phyloP scores from a whole-genome alignment of 2,113 vertebrate genomes.

The Pseudorectes ferrugineus region DNA sequence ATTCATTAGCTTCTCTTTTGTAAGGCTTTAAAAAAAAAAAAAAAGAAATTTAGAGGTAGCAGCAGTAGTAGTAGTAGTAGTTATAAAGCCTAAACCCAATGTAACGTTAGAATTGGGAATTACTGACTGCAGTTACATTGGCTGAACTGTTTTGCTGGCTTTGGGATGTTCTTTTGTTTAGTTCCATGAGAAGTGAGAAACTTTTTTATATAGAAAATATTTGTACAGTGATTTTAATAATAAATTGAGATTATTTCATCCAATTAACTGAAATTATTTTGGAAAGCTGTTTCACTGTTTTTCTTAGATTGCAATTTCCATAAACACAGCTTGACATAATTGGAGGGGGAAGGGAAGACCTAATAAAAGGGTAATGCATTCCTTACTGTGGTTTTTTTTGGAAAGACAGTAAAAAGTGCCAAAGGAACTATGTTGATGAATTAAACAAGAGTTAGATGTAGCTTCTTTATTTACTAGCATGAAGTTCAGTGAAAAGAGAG shows the following conservation, averaged over 20 bases:
- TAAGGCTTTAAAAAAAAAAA: not conserved
- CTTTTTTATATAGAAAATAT: not conserved
- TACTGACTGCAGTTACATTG: not conserved
- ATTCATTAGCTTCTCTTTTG: not conserved
- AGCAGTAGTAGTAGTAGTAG: not conserved
- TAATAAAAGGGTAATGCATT: not conserved
- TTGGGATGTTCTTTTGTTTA: not conserved
- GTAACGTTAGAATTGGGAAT: not conserved
- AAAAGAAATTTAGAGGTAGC: not conserved
- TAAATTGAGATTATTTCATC: not conserved
- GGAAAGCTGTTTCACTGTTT: not conserved
- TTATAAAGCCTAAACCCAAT: not conserved
- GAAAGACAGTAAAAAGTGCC: not conserved
- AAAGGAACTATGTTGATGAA: not conserved
- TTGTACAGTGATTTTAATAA: not conserved
- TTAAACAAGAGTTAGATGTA: not conserved
- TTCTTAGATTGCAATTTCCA: not conserved
- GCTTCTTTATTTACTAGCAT: not conserved
- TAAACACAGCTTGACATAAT: not conserved
- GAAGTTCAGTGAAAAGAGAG: not conserved
- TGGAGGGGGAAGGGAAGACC: not conserved
- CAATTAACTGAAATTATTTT: not conserved
- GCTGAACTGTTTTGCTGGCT: not conserved
- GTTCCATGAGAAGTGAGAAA: not conserved
- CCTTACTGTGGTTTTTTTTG: not conserved